These are phyloP conservation scores for Tetramorium alpestre DNA, from an alignment of 1,140 invertebrate species.

Conservation along the genomic window DNA sequence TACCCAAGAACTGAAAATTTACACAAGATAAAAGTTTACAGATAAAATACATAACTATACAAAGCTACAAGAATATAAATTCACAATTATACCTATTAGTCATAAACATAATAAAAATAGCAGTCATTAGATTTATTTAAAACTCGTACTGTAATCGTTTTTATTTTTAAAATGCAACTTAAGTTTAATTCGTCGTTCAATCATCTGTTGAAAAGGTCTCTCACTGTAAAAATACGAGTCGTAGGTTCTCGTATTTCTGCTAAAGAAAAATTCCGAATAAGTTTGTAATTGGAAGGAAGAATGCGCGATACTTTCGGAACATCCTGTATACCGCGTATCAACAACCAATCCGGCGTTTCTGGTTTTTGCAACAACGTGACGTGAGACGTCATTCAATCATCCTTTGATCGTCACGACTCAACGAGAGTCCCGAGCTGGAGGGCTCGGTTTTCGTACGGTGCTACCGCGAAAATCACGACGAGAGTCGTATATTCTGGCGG, in stretches of 20 bases:
- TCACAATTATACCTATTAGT: not conserved
- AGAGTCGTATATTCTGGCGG: not conserved
- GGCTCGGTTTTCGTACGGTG: not conserved
- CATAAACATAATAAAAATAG: not conserved
- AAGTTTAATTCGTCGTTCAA: not conserved
- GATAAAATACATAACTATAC: not conserved
- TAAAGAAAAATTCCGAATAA: not conserved
- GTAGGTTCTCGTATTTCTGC: not conserved
- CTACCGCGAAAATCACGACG: not conserved
- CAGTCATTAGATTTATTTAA: not conserved
- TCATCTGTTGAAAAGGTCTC: not conserved
- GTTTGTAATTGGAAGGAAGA: not conserved
- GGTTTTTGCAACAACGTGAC: not conserved
- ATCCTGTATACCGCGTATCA: not conserved
- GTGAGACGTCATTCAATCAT: not conserved
- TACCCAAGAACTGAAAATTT: conserved; percentile 67
- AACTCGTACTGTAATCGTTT: not conserved
- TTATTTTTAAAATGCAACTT: not conserved
- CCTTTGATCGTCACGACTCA: not conserved
- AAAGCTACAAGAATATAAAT: conserved; percentile 1
- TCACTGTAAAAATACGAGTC: not conserved
- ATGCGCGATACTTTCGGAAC: not conserved
- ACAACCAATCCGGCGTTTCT: not conserved
- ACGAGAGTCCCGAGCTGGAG: too few species aligned
- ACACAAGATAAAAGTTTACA: not conserved